A percentile compares a stretch with the other conserved stretches of the same genome.
Conservation (phyloP, 2,797 vertebrate genomes). For the Otus scops region DNA sequence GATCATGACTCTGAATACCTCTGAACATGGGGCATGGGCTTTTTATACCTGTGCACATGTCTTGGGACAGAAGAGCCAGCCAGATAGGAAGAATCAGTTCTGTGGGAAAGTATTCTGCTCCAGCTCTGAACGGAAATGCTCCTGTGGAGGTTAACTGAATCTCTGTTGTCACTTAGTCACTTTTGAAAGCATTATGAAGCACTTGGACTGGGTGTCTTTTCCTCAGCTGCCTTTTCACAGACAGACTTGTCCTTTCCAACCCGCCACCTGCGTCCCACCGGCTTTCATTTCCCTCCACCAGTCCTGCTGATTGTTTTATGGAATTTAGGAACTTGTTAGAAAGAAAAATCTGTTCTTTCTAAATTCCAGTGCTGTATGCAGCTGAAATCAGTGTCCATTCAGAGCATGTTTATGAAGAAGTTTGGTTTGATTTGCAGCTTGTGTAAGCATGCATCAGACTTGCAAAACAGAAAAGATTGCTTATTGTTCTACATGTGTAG, state of each 20-base stretch:
- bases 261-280: not conserved
- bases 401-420: slow-evolving; percentile 16
- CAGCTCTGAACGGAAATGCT: not conserved
- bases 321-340: slow-evolving; percentile 9
- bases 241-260: not conserved
- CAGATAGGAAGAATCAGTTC: not conserved
- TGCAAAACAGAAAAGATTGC: slow-evolving; percentile 57
- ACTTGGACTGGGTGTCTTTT: not conserved
- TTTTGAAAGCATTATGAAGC: not conserved
- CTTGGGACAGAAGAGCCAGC: not conserved
- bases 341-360: not conserved
- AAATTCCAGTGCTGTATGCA: not conserved
- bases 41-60: not conserved
- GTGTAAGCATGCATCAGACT: slow-evolving; percentile 40
- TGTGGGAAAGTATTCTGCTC: not conserved
- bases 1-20: fast-evolving
- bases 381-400: slow-evolving; percentile 59
- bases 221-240: not conserved
- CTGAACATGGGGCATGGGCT: not conserved
- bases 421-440: slow-evolving; percentile 50
- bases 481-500: slow-evolving; percentile 35
- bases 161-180: not conserved
- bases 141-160: not conserved
- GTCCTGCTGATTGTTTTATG: not conserved
- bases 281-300: not conserved